Evolutionary conservation across 30 jellyfish, hydroid and myxozoan genomes (phyloP), one percentile per base, ranked within the genome.

Genomic region (Mastigias papua): DNA sequence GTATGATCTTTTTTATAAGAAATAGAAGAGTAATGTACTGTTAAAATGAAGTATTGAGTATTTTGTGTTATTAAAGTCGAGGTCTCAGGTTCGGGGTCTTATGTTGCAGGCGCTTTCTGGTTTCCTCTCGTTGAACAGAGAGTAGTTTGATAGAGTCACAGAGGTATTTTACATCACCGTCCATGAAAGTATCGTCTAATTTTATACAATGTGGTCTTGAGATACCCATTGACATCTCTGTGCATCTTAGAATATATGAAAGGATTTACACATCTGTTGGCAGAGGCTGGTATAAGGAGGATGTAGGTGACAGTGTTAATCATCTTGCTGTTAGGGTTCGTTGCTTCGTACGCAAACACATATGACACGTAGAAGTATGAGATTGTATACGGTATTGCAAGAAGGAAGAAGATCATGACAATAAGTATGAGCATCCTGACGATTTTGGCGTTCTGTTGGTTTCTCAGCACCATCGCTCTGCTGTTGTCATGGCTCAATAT

Each of bases 381-480:
- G 48, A 68, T 29, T 37, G 90, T 64, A 34, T 42, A 80, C 13
- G 90, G 90, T 42, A 68, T 80, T 29, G 90, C 35, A 13, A 80
- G 82, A 0, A 32, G 34, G 30, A 48, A 57, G 82, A 80, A 80
- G 30, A 80, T 64, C 25, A 29, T 28, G 74, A 80, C 25, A 62
- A 80, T 64, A 4, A 80, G 63, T 33, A 63, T 11, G 71, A 80
- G 64, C 90, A 80, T 80, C 34, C 46, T 80, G 42, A 80, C 80
- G 27, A 80, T 80, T 37, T 62, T 64, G 10, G 73, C 73, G 20
- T 80, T 80, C 65, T 80, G 82, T 37, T 34, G 34, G 61, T 42
- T 80, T 33, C 90, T 22, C 62, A 34, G 80, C 32, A n/a, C 75
- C 81, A 80, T 64, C 15, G 90, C 90, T 32, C 61, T 51, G 82